A percentile compares a stretch with the other conserved stretches of the same genome.
These are phyloP conservation scores for Loriculus beryllinus DNA, from an alignment of 2,797 vertebrate species.

Conservation along the genomic window DNA sequence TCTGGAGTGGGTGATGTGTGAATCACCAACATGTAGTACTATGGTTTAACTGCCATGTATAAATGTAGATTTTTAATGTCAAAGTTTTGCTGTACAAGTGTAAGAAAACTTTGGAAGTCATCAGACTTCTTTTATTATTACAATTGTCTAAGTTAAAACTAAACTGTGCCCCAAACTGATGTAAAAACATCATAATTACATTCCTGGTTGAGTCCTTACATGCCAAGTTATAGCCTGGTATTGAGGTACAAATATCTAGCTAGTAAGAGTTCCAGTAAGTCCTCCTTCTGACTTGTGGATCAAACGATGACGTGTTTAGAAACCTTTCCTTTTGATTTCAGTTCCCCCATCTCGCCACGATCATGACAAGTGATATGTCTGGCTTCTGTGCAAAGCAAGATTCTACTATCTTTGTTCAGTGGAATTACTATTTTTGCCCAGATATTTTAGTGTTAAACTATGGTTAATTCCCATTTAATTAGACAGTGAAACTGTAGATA, in stretches of 20 bases:
- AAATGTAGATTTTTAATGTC: background rate
- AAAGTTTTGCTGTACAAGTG: background rate
- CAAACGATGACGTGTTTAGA: background rate
- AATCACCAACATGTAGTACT: background rate
- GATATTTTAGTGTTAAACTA: background rate
- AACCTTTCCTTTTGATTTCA: background rate
- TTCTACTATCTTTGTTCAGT: background rate
- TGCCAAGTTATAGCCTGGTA: background rate
- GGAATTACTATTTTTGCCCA: background rate
- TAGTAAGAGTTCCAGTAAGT: background rate
- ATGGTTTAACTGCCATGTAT: background rate
- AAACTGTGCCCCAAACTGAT: background rate
- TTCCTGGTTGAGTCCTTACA: background rate
- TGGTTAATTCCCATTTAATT: background rate
- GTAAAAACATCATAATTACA: background rate
- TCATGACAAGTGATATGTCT: background rate
- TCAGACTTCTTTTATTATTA: background rate
- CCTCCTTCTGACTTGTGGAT: background rate
- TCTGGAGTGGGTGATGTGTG: background rate
- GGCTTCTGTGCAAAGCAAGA: background rate
- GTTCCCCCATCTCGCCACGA: background rate
- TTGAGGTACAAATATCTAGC: background rate
- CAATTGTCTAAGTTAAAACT: background rate
- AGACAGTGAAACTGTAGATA: background rate
- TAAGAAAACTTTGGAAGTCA: background rate